Percentiles rank a stretch among this genome's conserved stretches.
Evolutionary conservation across 2,888 invertebrate genomes (phyloP).

Genomic region (Plutella xylostella): DNA sequence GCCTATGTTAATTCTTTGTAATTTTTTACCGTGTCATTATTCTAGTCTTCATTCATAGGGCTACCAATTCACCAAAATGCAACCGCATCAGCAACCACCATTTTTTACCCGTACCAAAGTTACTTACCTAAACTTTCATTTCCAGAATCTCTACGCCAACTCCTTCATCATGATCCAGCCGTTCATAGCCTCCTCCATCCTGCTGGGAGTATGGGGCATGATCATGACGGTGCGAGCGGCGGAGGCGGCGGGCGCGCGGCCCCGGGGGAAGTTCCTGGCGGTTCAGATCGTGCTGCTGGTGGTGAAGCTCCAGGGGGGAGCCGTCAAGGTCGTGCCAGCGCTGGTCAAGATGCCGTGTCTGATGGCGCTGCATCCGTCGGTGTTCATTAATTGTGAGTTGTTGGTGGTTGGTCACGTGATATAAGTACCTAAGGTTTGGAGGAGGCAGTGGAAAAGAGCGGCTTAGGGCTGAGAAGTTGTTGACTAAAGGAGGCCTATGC

Average conservation of each 20-base stretch:
- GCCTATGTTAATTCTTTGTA: no score
- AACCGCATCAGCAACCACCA: no score
- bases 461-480: no score
- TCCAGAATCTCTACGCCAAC: slow-evolving; percentile 67
- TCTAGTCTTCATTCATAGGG: no score
- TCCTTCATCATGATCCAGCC: slow-evolving; percentile 75
- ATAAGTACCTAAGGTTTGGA: background rate
- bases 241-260: slow-evolving; percentile 47
- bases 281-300: slow-evolving; percentile 75
- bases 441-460: background rate
- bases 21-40: no score
- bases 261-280: slow-evolving; percentile 64
- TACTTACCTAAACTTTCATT: background rate
- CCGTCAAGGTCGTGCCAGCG: slow-evolving; percentile 68
- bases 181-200: slow-evolving; percentile 72
- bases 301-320: slow-evolving; percentile 75
- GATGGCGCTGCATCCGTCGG: slow-evolving; percentile 73
- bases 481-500: no score
- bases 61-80: no score
- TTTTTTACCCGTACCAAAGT: no score
- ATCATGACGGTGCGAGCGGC: slow-evolving; percentile 69
- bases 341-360: slow-evolving; percentile 71
- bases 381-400: slow-evolving; percentile 75
- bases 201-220: slow-evolving; percentile 77
- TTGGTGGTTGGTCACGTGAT: background rate